Conservation (phyloP, 2,888 invertebrate genomes). For the Drosophila stalkeri region DNA sequence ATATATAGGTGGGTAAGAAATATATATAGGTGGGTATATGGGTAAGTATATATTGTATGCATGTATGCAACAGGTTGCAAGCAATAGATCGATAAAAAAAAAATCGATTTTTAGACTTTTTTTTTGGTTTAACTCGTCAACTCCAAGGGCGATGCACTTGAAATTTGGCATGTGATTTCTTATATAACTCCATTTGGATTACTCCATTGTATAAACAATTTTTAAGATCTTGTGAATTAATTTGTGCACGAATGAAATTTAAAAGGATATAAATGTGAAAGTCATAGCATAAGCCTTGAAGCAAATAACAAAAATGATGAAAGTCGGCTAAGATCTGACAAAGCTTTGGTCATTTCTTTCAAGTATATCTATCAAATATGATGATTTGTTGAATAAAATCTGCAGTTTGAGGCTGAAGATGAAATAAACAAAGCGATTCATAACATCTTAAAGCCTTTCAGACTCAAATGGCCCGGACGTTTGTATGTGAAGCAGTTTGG, state of each 20-base stretch:
- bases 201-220: no score
- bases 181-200: no score
- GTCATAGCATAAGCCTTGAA: neutral
- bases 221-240: neutral
- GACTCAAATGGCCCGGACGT: no score
- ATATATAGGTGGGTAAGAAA: neutral
- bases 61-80: neutral
- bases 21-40: neutral
- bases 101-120: neutral
- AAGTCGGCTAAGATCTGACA: neutral
- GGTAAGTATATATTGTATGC: neutral
- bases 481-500: neutral
- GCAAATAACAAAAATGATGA: neutral
- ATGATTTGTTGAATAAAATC: neutral
- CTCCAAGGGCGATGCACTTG: no score
- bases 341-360: no score
- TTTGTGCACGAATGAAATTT: neutral
- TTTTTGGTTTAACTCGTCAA: neutral
- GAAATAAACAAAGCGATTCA: neutral
- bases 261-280: accelerated
- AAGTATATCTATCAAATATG: neutral
- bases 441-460: neutral
- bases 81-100: neutral
- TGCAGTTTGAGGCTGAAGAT: no score
- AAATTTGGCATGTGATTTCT: neutral